Evolutionary conservation across 92 coral and sea anemone genomes (phyloP).

Genomic region (Epizoanthus fatuus): DNA sequence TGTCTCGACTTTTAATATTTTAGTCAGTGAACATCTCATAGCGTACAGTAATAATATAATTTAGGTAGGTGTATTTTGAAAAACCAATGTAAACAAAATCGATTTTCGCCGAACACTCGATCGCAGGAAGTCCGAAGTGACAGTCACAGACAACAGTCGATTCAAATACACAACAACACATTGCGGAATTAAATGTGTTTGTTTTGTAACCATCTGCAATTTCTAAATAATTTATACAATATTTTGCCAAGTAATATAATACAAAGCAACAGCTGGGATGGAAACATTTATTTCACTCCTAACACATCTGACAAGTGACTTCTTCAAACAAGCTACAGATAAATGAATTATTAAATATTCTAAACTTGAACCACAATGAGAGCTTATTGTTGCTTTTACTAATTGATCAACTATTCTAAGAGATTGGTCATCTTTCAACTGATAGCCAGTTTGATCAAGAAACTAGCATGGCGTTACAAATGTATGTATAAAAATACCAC

Average conservation of each 20-base stretch:
- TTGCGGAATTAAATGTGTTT: background rate
- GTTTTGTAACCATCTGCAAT: background rate
- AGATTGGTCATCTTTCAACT: background rate
- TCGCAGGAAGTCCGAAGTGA: background rate
- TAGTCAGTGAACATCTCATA: background rate
- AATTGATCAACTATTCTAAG: conserved; percentile 19
- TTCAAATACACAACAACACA: too few species aligned
- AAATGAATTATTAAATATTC: conserved; percentile 26
- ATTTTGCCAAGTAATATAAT: conserved; percentile 11
- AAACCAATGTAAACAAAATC: background rate
- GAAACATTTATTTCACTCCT: background rate
- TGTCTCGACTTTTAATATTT: too few species aligned
- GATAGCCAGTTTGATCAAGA: background rate
- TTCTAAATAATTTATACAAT: background rate
- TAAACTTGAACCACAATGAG: conserved; percentile 28
- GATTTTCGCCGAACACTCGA: background rate
- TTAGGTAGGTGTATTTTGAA: background rate
- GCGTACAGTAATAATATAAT: too few species aligned
- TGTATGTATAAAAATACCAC: background rate
- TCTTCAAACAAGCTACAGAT: conserved; percentile 11
- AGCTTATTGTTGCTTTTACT: conserved; percentile 2
- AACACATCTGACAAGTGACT: conserved; percentile 29
- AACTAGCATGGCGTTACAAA: background rate
- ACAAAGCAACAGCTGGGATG: conserved; percentile 24
- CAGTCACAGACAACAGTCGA: too few species aligned